phyloP scores from a whole-genome alignment of 2,797 vertebrate genomes.

The Molossus molossus region DNA sequence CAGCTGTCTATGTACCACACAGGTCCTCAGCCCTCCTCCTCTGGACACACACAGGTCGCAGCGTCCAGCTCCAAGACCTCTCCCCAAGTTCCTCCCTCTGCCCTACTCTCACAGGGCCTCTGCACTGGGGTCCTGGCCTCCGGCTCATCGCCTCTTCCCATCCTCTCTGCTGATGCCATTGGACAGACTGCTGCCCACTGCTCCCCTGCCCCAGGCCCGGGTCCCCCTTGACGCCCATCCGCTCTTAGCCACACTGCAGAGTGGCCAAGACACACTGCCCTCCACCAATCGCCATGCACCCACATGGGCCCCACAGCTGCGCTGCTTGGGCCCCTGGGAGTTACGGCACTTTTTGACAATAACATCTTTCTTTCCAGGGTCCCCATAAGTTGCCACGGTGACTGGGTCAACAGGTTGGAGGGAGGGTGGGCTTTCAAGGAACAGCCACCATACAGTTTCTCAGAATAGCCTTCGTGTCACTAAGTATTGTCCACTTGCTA shows the following conservation, averaged over 20 bases:
- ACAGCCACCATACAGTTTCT: not conserved
- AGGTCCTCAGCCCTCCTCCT: not conserved
- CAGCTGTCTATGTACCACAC: no score
- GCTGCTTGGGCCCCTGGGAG: not conserved
- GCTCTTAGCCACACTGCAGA: not conserved
- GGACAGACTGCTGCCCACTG: not conserved
- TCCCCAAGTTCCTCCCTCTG: not conserved
- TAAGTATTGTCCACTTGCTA: not conserved
- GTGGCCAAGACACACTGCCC: rapidly evolving
- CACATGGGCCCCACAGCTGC: not conserved
- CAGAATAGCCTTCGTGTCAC: not conserved
- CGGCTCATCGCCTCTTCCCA: not conserved
- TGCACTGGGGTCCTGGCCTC: not conserved
- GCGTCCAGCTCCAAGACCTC: not conserved
- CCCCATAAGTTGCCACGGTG: constrained; percentile 6
- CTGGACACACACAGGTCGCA: not conserved
- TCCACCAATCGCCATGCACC: not conserved
- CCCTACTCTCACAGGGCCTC: not conserved
- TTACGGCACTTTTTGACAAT: not conserved
- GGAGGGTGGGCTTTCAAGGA: not conserved
- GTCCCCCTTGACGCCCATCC: not conserved
- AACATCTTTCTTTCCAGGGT: not conserved
- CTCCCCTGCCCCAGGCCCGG: not conserved
- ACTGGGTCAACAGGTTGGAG: not conserved
- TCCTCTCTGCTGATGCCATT: not conserved